A percentile compares a stretch with the other conserved stretches of the same genome.
Conservation (phyloP, 1,140 invertebrate genomes). For the Lasioglossum baleicum region DNA sequence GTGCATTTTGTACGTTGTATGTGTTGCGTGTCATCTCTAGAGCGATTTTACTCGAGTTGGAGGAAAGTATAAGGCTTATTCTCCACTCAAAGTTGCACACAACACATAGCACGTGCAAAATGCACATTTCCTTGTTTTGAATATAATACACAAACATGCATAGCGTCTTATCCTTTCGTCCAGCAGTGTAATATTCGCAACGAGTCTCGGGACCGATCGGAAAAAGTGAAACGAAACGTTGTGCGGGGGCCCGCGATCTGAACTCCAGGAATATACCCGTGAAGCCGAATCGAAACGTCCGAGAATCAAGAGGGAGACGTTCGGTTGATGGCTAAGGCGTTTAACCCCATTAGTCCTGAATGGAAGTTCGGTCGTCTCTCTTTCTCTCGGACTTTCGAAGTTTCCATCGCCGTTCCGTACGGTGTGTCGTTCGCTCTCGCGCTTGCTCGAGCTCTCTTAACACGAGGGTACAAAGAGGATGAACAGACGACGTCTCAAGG, state of each 20-base stretch:
- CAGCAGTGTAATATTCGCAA: too few relatives aligned
- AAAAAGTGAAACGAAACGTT: neutral
- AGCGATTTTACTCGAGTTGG: too few relatives aligned
- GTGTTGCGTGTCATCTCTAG: too few relatives aligned
- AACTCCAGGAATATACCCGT: conserved; percentile 2
- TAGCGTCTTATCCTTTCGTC: too few relatives aligned
- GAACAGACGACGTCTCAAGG: conserved; percentile 73
- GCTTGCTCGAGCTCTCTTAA: conserved; percentile 57
- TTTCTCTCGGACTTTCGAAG: conserved; percentile 51
- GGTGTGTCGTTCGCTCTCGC: conserved; percentile 42
- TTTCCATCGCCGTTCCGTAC: conserved; percentile 17
- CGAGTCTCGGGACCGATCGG: too few relatives aligned
- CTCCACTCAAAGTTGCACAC: too few relatives aligned
- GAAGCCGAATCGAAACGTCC: conserved; percentile 62
- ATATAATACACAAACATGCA: too few relatives aligned
- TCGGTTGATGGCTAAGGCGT: conserved; percentile 75
- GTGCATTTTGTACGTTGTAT: too few relatives aligned
- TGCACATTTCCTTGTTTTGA: too few relatives aligned
- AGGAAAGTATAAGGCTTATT: too few relatives aligned
- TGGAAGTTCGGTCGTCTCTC: conserved; percentile 66
- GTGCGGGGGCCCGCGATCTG: neutral
- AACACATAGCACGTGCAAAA: too few relatives aligned
- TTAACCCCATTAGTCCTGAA: conserved; percentile 80
- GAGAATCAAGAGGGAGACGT: conserved; percentile 65
- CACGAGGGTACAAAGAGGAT: conserved; percentile 62